A percentile compares a stretch with the other conserved stretches of the same genome.
phyloP scores from a whole-genome alignment of 2,888 invertebrate genomes.

The Drosophila mettleri region DNA sequence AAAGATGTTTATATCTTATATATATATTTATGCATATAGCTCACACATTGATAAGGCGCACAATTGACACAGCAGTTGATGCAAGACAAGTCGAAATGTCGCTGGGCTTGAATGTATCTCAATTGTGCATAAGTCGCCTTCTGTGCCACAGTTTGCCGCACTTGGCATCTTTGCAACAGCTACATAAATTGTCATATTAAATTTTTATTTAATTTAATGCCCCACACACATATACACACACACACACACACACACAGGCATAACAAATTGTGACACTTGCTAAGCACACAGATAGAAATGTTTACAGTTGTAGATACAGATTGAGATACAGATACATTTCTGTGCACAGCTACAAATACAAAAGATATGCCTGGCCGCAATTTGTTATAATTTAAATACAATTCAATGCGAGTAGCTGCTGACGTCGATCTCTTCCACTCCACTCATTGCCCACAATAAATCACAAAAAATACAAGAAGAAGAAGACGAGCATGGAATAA shows the following conservation, averaged over 20 bases:
- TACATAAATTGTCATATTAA: slow-evolving; percentile 77
- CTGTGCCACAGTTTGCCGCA: slow-evolving; percentile 36
- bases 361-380: slow-evolving; percentile 66
- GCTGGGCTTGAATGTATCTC: slow-evolving; percentile 59
- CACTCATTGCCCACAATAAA: slow-evolving; percentile 22
- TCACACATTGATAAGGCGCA: slow-evolving; percentile 51
- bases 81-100: slow-evolving; percentile 37
- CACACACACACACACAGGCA: too few relatives aligned
- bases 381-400: slow-evolving; percentile 79
- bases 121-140: slow-evolving; percentile 61
- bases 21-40: background rate
- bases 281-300: slow-evolving; percentile 2
- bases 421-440: slow-evolving; percentile 32
- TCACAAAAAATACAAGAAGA: background rate
- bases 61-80: slow-evolving; percentile 67
- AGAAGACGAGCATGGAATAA: slow-evolving; percentile 1
- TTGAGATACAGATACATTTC: slow-evolving; percentile 12
- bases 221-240: slow-evolving; percentile 40
- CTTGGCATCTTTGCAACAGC: slow-evolving; percentile 62
- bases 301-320: slow-evolving; percentile 30
- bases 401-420: slow-evolving; percentile 64
- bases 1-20: background rate
- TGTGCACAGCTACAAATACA: slow-evolving; percentile 20
- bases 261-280: slow-evolving; percentile 33
- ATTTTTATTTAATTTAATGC: slow-evolving; percentile 78